Conservation (phyloP, 2,797 vertebrate genomes). For the Molothrus ater region DNA sequence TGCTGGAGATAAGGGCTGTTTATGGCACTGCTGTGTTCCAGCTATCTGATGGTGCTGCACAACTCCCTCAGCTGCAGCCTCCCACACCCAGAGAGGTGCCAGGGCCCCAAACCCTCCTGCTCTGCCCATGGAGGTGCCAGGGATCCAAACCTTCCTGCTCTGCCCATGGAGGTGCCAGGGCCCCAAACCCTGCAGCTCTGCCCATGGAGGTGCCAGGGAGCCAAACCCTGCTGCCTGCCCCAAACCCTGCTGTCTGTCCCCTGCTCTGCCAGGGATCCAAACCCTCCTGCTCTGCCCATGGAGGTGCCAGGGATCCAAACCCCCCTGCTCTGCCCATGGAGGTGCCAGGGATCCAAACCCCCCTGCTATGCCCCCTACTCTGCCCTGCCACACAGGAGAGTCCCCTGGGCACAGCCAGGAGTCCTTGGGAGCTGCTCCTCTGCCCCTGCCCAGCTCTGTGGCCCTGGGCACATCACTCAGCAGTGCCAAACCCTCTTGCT, state of each 20-base stretch:
- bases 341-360: too few relatives aligned
- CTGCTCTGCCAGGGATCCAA: too few relatives aligned
- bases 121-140: background rate
- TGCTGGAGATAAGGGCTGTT: conserved; percentile 20
- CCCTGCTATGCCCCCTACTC: background rate
- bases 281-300: too few relatives aligned
- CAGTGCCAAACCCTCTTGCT: background rate
- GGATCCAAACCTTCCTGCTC: background rate
- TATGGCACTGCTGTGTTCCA: background rate
- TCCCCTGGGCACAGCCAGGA: background rate
- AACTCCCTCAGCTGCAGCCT: background rate
- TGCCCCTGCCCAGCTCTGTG: background rate
- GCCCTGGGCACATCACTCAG: background rate
- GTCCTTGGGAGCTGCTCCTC: background rate
- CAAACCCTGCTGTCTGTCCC: too few relatives aligned
- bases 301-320: too few relatives aligned
- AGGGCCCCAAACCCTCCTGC: background rate
- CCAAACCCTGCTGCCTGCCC: too few relatives aligned
- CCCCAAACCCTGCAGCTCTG: too few relatives aligned
- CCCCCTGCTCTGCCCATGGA: too few relatives aligned
- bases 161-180: background rate
- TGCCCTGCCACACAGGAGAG: background rate
- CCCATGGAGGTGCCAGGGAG: too few relatives aligned
- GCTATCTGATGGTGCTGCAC: background rate
- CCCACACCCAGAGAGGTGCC: background rate